Evolutionary conservation across 1,140 invertebrate species (phyloP).

Genomic region (Pseudobourletiella spinata): DNA sequence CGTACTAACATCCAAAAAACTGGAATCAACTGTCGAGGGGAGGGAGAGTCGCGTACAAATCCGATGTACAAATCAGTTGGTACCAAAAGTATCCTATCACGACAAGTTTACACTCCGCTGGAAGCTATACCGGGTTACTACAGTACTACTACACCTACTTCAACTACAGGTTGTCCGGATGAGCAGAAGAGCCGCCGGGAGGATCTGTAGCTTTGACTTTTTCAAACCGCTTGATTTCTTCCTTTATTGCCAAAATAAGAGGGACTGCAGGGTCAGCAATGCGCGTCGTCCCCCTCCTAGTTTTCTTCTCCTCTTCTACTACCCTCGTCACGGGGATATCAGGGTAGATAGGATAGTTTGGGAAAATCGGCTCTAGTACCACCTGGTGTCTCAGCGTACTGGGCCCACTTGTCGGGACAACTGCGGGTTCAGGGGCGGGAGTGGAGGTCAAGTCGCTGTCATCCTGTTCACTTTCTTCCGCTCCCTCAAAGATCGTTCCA

Average conservation of each 20-base stretch:
- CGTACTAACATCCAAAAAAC: too few species aligned
- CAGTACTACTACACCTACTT: too few species aligned
- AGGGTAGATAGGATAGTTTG: conserved; percentile 31
- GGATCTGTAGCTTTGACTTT: conserved; percentile 22
- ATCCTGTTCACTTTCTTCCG: conserved; percentile 3
- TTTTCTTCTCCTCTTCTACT: neutral
- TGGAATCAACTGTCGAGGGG: too few species aligned
- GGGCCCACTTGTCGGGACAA: neutral
- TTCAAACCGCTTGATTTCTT: conserved; percentile 45
- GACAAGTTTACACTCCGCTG: too few species aligned
- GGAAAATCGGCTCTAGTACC: conserved; percentile 25
- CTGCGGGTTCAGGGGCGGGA: neutral
- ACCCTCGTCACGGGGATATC: conserved; percentile 18
- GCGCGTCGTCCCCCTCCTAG: neutral
- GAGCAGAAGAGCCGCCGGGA: too few species aligned
- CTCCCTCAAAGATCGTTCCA: conserved; percentile 5
- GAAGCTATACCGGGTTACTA: too few species aligned
- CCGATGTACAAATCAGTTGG: too few species aligned
- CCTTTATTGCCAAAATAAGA: conserved; percentile 53
- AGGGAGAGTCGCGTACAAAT: too few species aligned
- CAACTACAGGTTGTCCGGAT: too few species aligned
- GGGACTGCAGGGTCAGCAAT: conserved; percentile 47
- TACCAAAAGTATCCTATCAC: too few species aligned
- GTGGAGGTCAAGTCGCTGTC: conserved; percentile 33
- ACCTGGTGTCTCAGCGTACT: neutral